Conservation (phyloP, 1,140 invertebrate species). For the Lerema accius region DNA sequence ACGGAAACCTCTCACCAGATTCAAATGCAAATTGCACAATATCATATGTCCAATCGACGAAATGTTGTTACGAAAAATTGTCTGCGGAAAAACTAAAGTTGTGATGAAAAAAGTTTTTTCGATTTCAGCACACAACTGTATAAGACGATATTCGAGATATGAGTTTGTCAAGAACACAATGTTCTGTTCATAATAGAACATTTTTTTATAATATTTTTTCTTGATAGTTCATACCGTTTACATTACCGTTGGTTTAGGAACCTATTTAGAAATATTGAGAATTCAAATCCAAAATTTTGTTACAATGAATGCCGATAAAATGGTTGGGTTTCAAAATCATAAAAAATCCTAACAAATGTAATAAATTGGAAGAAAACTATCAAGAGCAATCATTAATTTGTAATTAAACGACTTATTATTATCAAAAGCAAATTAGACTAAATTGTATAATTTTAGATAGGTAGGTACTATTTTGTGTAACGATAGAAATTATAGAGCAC, state of each 20-base stretch:
- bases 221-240: too few relatives aligned
- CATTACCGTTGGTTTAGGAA: too few relatives aligned
- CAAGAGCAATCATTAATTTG: too few relatives aligned
- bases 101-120: constrained; percentile 1
- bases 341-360: too few relatives aligned
- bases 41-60: background rate
- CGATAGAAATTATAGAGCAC: background rate
- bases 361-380: too few relatives aligned
- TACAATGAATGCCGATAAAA: too few relatives aligned
- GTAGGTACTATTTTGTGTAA: background rate
- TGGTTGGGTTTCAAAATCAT: too few relatives aligned
- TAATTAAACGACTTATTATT: too few relatives aligned
- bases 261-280: too few relatives aligned
- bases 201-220: background rate
- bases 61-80: background rate
- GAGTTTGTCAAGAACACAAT: background rate
- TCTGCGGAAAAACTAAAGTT: background rate
- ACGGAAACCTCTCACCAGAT: background rate
- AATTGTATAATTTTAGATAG: too few relatives aligned
- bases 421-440: too few relatives aligned
- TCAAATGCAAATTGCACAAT: background rate
- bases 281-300: too few relatives aligned
- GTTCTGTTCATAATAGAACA: background rate
- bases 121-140: background rate
- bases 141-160: background rate